These are phyloP conservation scores for Egretta garzetta DNA, from an alignment of 2,113 vertebrate genomes.

Conservation along the genomic window DNA sequence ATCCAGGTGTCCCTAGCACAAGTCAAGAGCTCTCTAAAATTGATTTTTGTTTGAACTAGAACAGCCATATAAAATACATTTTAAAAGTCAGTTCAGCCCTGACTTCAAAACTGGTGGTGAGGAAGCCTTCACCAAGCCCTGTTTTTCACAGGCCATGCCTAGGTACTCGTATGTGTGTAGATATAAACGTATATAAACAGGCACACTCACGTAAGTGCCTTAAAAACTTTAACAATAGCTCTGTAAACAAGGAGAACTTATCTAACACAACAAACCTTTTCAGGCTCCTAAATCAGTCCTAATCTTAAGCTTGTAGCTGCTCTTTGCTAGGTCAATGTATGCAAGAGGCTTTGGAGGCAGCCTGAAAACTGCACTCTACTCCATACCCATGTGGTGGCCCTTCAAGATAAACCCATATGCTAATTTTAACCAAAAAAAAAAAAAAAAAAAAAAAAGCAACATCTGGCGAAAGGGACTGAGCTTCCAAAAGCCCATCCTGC, in stretches of 20 bases:
- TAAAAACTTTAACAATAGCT: neutral
- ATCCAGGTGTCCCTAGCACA: neutral
- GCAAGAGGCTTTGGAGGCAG: neutral
- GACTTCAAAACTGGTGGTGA: neutral
- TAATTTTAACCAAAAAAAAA: neutral
- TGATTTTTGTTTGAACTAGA: neutral
- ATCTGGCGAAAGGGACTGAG: neutral
- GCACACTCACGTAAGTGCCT: neutral
- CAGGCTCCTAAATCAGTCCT: neutral
- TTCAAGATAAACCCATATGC: neutral
- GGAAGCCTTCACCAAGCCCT: neutral
- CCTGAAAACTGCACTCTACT: neutral
- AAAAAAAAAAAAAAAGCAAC: neutral
- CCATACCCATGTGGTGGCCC: rapidly evolving
- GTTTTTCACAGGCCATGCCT: neutral
- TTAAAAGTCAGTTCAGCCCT: neutral
- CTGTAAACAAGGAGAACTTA: neutral
- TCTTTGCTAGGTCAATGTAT: neutral
- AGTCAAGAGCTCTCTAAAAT: neutral
- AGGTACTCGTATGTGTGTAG: neutral
- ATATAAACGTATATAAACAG: neutral
- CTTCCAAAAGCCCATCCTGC: neutral
- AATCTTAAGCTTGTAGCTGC: neutral
- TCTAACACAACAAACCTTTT: neutral
- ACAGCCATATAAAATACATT: neutral